Conservation (phyloP, 2,797 vertebrate species). For the Platyrinchus mystaceus region DNA sequence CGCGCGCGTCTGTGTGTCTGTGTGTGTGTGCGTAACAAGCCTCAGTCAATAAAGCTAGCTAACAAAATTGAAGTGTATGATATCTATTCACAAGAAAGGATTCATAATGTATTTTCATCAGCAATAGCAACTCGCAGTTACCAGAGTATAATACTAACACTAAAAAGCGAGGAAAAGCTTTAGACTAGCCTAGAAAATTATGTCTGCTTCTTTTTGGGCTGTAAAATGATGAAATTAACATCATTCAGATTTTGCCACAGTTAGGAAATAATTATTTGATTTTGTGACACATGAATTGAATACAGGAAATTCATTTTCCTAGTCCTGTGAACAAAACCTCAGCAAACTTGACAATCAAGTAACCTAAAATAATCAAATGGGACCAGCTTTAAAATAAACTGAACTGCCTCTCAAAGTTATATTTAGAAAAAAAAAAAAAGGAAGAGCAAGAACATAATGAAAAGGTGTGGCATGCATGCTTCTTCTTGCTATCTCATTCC, state of each 20-base stretch:
- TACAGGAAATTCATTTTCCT: background rate
- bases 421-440: background rate
- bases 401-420: constrained; percentile 7
- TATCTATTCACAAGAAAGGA: background rate
- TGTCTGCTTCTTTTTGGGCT: background rate
- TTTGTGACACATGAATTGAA: background rate
- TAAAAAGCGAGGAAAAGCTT: background rate
- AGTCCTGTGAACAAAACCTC: background rate
- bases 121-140: background rate
- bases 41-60: constrained; percentile 18
- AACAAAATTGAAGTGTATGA: background rate
- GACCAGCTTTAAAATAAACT: background rate
- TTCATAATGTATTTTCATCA: background rate
- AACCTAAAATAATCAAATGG: background rate
- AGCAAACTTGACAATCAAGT: background rate
- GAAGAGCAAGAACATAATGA: constrained; percentile 28
- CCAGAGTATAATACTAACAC: background rate
- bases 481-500: constrained; percentile 39
- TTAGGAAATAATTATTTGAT: background rate
- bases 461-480: constrained; percentile 59
- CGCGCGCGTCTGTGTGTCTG: background rate
- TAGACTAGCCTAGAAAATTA: background rate
- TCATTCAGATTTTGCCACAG: background rate
- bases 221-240: constrained; percentile 12
- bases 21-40: background rate